Evolutionary conservation across 2,113 vertebrate genomes (phyloP).

Genomic region (Coptodon rendalli): DNA sequence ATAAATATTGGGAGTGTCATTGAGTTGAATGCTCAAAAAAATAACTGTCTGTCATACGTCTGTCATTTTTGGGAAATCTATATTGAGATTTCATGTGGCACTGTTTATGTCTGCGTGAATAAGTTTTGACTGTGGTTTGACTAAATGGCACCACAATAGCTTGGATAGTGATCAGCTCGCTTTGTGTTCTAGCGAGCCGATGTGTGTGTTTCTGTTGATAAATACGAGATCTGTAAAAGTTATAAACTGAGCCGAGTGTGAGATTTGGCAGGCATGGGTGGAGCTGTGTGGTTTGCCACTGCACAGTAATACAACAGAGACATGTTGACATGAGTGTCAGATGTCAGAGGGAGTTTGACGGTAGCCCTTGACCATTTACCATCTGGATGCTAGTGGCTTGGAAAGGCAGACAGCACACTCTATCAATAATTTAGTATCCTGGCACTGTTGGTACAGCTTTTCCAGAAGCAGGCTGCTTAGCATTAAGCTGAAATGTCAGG

Average conservation of each 20-base stretch:
- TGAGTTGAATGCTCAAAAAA: not conserved
- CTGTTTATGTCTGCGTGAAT: not conserved
- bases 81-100: not conserved
- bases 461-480: conserved; percentile 9
- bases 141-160: conserved; percentile 15
- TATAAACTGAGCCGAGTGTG: conserved; percentile 39
- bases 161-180: not conserved
- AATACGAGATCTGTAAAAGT: not conserved
- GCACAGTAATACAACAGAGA: conserved; percentile 35
- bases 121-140: conserved; percentile 28
- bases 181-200: not conserved
- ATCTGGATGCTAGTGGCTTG: conserved; percentile 34
- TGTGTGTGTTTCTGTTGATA: conserved; percentile 4
- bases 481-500: conserved; percentile 23
- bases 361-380: conserved; percentile 6
- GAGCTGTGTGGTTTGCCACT: conserved; percentile 38
- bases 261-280: conserved; percentile 36
- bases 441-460: not conserved
- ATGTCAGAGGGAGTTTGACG: conserved; percentile 36
- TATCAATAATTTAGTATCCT: conserved; percentile 27
- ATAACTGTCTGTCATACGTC: not conserved
- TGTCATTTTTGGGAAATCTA: not conserved
- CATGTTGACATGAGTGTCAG: conserved; percentile 54
- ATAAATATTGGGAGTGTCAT: not conserved
- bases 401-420: not conserved